These are phyloP conservation scores for Saccostrea echinata DNA, from an alignment of 1,140 invertebrate species.

Conservation along the genomic window DNA sequence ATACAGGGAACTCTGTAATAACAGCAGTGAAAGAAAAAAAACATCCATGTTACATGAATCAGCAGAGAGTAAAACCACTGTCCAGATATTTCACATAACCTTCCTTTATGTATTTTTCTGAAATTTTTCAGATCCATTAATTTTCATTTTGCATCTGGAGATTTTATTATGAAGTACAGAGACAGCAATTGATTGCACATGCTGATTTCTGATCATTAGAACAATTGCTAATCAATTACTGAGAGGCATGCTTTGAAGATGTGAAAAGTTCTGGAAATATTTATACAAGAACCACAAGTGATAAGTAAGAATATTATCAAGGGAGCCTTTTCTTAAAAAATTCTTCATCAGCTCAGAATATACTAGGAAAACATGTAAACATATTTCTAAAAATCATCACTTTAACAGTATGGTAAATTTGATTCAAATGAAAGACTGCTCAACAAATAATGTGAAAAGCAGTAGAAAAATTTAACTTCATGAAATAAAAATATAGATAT, in stretches of 20 bases:
- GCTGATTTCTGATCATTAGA: background rate
- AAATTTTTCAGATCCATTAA: background rate
- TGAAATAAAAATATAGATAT: too few relatives aligned
- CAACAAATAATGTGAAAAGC: background rate
- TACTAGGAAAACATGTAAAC: background rate
- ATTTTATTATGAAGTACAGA: background rate
- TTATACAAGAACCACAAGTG: background rate
- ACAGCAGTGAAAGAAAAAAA: background rate
- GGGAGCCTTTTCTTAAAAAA: too few relatives aligned
- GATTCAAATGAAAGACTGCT: too few relatives aligned
- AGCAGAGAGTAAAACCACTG: background rate
- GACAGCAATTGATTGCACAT: background rate
- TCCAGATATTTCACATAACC: background rate
- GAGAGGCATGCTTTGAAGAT: constrained; percentile 9
- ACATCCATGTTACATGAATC: background rate
- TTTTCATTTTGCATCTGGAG: background rate
- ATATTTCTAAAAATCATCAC: too few relatives aligned
- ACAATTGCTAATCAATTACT: background rate
- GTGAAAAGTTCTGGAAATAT: background rate
- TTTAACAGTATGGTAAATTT: too few relatives aligned
- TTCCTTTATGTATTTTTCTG: too few relatives aligned
- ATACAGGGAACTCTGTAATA: background rate
- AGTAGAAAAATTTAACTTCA: too few relatives aligned
- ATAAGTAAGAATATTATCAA: too few relatives aligned
- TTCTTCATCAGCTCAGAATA: background rate